Evolutionary conservation across 2,888 invertebrate genomes (phyloP).

Genomic region (Nomada fabriciana): DNA sequence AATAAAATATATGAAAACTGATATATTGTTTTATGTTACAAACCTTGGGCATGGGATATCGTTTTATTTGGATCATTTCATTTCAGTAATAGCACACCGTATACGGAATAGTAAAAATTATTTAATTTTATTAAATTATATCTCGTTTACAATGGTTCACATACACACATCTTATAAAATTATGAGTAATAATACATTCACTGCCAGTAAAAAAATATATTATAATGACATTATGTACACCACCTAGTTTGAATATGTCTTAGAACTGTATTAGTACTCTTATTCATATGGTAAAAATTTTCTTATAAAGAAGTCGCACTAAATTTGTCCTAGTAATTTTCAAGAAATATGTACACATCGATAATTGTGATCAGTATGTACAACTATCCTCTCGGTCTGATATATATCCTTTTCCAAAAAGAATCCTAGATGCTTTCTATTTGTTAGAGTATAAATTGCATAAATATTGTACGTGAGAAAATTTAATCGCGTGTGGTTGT

Average conservation of each 20-base stretch:
- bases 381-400: constrained; percentile 42
- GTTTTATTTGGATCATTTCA: neutral
- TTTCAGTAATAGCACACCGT: neutral
- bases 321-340: constrained; percentile 47
- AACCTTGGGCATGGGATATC: neutral
- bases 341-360: constrained; percentile 61
- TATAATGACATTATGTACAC: constrained; percentile 74
- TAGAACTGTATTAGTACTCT: constrained; percentile 38
- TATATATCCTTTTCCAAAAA: constrained; percentile 20
- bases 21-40: neutral
- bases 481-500: constrained; percentile 34
- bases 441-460: constrained; percentile 33
- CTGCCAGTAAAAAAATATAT: constrained; percentile 73
- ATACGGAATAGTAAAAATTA: constrained; percentile 44
- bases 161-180: constrained; percentile 72
- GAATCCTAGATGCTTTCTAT: constrained; percentile 13
- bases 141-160: constrained; percentile 68
- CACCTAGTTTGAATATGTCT: constrained; percentile 63
- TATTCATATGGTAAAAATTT: constrained; percentile 41
- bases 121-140: constrained; percentile 75
- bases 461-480: constrained; percentile 40
- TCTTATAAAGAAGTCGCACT: constrained; percentile 44
- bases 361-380: constrained; percentile 61
- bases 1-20: constrained; percentile 56
- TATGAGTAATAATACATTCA: constrained; percentile 70